A percentile compares a stretch with the other conserved stretches of the same genome.
phyloP scores from a whole-genome alignment of 2,888 invertebrate genomes.

The Gandaritis pyraliata region DNA sequence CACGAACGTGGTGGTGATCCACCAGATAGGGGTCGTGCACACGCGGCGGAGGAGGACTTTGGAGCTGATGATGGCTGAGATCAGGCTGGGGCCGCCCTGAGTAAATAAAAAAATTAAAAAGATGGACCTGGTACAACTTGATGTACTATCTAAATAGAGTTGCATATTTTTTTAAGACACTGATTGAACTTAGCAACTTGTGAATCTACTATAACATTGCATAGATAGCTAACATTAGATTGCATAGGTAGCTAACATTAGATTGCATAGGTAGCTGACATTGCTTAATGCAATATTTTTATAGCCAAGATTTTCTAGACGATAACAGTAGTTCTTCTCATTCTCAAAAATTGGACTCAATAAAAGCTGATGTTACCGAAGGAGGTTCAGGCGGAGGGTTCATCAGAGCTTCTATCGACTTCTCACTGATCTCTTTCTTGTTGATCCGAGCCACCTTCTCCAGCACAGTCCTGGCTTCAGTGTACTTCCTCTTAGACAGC shows the following conservation, averaged over 20 bases:
- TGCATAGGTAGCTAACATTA: too few species aligned
- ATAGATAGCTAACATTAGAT: too few species aligned
- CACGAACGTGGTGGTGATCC: conserved; percentile 91
- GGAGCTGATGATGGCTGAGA: conserved; percentile 74
- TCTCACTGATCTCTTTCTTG: conserved; percentile 81
- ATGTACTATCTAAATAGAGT: too few species aligned
- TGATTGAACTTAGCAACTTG: too few species aligned
- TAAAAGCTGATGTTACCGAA: conserved; percentile 22
- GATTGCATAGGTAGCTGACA: too few species aligned
- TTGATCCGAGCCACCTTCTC: conserved; percentile 86
- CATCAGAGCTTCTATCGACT: conserved; percentile 71
- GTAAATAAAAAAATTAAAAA: conserved; percentile 19
- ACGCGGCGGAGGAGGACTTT: conserved; percentile 82
- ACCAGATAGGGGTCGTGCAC: conserved; percentile 88
- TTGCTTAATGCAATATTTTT: too few species aligned
- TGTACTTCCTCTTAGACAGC: conserved; percentile 85
- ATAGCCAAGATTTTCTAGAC: too few species aligned
- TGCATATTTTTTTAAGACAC: too few species aligned
- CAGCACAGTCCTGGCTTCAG: conserved; percentile 85
- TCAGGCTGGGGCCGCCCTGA: conserved; percentile 43
- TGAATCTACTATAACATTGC: too few species aligned
- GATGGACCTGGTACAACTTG: too few species aligned
- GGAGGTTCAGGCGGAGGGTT: conserved; percentile 62
- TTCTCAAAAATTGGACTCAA: too few species aligned
- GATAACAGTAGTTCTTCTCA: too few species aligned